phyloP scores from a whole-genome alignment of 1,140 invertebrate species.

The Zaprionus capensis region DNA sequence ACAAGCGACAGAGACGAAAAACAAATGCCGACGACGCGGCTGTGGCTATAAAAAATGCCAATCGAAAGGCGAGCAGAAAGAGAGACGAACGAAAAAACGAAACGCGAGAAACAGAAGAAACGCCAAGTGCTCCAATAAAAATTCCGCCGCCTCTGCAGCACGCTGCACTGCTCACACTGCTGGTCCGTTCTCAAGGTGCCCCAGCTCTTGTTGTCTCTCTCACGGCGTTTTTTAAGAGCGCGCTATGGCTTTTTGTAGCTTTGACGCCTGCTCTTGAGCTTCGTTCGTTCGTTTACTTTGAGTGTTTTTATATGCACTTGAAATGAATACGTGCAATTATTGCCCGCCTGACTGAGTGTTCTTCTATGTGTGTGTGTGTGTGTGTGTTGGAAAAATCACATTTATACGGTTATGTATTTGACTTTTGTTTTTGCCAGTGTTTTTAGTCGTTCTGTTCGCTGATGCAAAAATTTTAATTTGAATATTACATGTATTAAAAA shows the following conservation, averaged over 20 bases:
- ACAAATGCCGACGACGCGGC: conserved; percentile 32
- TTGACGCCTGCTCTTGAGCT: conserved; percentile 62
- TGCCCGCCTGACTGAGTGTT: conserved; percentile 29
- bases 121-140: conserved; percentile 79
- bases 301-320: conserved; percentile 75
- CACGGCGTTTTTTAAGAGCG: conserved; percentile 69
- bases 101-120: conserved; percentile 48
- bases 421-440: conserved; percentile 60
- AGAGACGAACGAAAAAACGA: conserved; percentile 34
- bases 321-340: conserved; percentile 81
- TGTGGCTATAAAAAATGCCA: conserved; percentile 60
- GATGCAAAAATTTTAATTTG: conserved; percentile 67
- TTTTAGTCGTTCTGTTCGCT: conserved; percentile 21
- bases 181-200: neutral
- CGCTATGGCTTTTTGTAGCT: conserved; percentile 54
- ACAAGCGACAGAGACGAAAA: conserved; percentile 29
- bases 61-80: conserved; percentile 69
- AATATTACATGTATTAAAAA: conserved; percentile 82
- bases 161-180: conserved; percentile 56
- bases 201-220: conserved; percentile 21
- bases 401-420: conserved; percentile 54
- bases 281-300: conserved; percentile 46
- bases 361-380: neutral
- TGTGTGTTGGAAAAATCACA: conserved; percentile 25
- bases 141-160: conserved; percentile 71